Evolutionary conservation across 64 coral and sea anemone species (phyloP).

Genomic region (Actinia tenebrosa): DNA sequence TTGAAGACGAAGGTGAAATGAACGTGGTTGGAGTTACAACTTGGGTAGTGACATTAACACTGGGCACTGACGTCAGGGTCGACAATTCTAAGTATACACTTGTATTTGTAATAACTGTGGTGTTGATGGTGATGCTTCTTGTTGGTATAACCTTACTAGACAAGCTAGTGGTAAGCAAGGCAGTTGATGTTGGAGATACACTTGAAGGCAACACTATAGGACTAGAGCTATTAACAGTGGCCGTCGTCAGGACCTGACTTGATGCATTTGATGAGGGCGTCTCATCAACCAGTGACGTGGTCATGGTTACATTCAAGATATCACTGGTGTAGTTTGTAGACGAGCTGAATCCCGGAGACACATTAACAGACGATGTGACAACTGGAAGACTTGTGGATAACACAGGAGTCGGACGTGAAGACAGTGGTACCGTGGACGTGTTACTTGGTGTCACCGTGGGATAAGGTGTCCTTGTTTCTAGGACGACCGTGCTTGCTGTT

Average conservation of each 20-base stretch:
- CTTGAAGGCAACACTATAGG: neutral
- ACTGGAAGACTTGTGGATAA: neutral
- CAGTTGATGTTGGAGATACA: neutral
- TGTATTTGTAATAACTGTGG: neutral
- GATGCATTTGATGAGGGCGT: neutral
- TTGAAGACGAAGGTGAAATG: neutral
- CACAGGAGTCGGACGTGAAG: neutral
- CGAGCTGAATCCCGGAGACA: neutral
- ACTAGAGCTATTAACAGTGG: neutral
- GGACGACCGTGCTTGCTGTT: too few relatives aligned
- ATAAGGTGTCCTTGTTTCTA: neutral
- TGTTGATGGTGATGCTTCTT: neutral
- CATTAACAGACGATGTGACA: neutral
- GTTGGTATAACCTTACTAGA: neutral
- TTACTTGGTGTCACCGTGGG: constrained; percentile 4
- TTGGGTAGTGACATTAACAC: neutral
- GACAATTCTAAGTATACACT: neutral
- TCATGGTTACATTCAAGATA: neutral
- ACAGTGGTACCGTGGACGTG: neutral
- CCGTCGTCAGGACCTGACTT: neutral
- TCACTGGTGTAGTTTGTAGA: neutral
- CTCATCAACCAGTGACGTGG: neutral
- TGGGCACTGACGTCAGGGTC: neutral
- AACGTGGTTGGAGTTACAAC: neutral
- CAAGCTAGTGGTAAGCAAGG: neutral